Percentiles rank a stretch among this genome's conserved stretches.
phyloP scores from a whole-genome alignment of 37 sponge, comb jelly and placozoan genomes.

The Ianthella basta region DNA sequence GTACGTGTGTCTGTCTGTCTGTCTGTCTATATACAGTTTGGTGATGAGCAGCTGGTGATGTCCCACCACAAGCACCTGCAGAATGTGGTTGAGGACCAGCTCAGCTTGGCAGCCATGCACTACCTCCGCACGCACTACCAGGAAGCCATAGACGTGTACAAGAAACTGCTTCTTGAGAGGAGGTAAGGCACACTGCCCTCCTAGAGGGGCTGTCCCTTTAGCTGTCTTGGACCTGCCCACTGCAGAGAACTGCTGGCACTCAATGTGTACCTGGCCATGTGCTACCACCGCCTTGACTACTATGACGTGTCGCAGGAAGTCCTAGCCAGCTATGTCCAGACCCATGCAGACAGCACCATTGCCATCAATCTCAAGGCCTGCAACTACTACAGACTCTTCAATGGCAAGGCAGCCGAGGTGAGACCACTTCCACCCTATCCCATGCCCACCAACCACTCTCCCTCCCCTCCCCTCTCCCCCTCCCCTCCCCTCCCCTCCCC shows the following conservation, averaged over 20 bases:
- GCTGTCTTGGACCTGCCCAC: neutral
- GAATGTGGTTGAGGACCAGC: conserved; percentile 95
- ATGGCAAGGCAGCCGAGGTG: conserved; percentile 99
- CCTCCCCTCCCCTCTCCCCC: too few species aligned
- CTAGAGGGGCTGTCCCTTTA: too few species aligned
- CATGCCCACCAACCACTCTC: too few species aligned
- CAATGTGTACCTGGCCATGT: conserved; percentile 99
- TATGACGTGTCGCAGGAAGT: conserved; percentile 99
- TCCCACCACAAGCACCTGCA: conserved; percentile 86
- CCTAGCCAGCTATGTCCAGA: conserved; percentile 92
- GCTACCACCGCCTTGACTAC: conserved; percentile 99
- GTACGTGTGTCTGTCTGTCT: neutral
- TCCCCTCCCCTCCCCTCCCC: too few species aligned
- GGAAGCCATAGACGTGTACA: conserved; percentile 99
- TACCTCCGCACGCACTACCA: conserved; percentile 98
- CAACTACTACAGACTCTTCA: conserved; percentile 96
- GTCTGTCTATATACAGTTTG: conserved; percentile 54
- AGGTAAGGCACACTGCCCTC: conserved; percentile 48
- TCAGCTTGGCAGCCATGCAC: conserved; percentile 98
- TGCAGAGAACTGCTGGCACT: conserved; percentile 93
- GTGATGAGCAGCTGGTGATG: conserved; percentile 90
- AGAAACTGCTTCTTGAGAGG: conserved; percentile 89
- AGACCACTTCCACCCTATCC: neutral
- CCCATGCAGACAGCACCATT: conserved; percentile 87
- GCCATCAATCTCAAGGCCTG: conserved; percentile 99